Percentiles rank a stretch among this genome's conserved stretches.
Conservation (phyloP, 2,888 invertebrate species). For the Ichneumoninae sp. region DNA sequence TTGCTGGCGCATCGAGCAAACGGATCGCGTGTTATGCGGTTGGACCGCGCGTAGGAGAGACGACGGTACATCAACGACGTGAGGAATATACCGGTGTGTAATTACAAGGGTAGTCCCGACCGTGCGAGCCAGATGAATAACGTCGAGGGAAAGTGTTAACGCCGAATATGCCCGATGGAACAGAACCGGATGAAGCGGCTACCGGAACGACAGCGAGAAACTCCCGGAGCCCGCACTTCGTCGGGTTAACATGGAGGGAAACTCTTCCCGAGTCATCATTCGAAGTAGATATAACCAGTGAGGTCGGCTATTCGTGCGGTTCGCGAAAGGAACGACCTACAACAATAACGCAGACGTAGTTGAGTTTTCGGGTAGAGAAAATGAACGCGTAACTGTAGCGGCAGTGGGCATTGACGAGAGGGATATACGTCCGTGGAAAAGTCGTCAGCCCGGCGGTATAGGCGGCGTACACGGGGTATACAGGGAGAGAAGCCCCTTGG, state of each 20-base stretch:
- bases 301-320: slow-evolving; percentile 42
- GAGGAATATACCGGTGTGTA: slow-evolving; percentile 8
- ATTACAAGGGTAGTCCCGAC: slow-evolving; percentile 40
- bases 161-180: slow-evolving; percentile 15
- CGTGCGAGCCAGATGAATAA: slow-evolving; percentile 26
- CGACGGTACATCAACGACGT: slow-evolving; percentile 27
- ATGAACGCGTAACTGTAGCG: slow-evolving; percentile 61
- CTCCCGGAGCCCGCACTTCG: neutral
- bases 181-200: slow-evolving; percentile 53
- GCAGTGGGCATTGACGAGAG: slow-evolving; percentile 53
- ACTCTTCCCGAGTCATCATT: slow-evolving; percentile 56
- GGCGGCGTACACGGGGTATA: slow-evolving; percentile 28
- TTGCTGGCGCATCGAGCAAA: slow-evolving; percentile 7
- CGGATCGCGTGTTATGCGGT: slow-evolving; percentile 4
- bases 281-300: slow-evolving; percentile 58
- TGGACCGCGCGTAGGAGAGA: slow-evolving; percentile 16
- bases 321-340: slow-evolving; percentile 59
- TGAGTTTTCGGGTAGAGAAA: slow-evolving; percentile 64
- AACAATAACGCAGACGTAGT: slow-evolving; percentile 58
- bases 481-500: slow-evolving; percentile 42
- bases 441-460: slow-evolving; percentile 57
- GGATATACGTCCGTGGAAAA: slow-evolving; percentile 60
- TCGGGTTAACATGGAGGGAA: slow-evolving; percentile 29
- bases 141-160: slow-evolving; percentile 18
- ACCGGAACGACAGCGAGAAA: slow-evolving; percentile 49